These are phyloP conservation scores for Halcyon smyrnensis DNA, from an alignment of 2,797 vertebrate genomes.

Conservation along the genomic window DNA sequence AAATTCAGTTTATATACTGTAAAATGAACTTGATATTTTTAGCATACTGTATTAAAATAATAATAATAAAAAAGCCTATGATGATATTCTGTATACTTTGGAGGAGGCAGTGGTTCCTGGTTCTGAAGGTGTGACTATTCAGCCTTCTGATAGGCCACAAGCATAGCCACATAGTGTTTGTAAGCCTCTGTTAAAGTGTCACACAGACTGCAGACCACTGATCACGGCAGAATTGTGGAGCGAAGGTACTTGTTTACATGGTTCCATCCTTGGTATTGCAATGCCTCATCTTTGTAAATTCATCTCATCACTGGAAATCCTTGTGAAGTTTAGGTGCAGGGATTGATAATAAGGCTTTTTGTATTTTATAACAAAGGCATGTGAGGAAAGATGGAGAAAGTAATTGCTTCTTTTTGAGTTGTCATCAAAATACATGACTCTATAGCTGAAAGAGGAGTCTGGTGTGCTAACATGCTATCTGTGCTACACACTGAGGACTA, in stretches of 20 bases:
- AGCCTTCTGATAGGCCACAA: not conserved
- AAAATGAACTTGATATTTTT: not conserved
- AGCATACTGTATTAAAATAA: not conserved
- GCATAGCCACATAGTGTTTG: not conserved
- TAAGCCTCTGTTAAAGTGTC: not conserved
- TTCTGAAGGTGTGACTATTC: not conserved
- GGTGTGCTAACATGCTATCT: constrained; percentile 20
- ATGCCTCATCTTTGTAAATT: constrained; percentile 9
- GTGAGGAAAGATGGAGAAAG: constrained; percentile 44
- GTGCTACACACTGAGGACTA: constrained; percentile 20
- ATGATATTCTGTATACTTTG: not conserved
- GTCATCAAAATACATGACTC: constrained; percentile 50
- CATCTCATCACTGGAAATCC: constrained; percentile 22
- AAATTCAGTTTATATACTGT: not conserved
- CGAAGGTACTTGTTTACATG: not conserved
- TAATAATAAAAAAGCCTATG: not conserved
- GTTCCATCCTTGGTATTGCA: not conserved
- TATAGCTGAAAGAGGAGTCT: constrained; percentile 26
- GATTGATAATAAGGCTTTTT: constrained; percentile 44
- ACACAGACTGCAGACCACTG: not conserved
- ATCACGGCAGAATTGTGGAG: not conserved
- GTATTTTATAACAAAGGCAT: constrained; percentile 53
- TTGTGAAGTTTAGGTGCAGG: not conserved
- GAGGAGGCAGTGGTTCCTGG: not conserved
- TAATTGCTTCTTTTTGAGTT: constrained; percentile 59